These are phyloP conservation scores for Aelia acuminata DNA, from an alignment of 2,888 invertebrate genomes.

Conservation along the genomic window DNA sequence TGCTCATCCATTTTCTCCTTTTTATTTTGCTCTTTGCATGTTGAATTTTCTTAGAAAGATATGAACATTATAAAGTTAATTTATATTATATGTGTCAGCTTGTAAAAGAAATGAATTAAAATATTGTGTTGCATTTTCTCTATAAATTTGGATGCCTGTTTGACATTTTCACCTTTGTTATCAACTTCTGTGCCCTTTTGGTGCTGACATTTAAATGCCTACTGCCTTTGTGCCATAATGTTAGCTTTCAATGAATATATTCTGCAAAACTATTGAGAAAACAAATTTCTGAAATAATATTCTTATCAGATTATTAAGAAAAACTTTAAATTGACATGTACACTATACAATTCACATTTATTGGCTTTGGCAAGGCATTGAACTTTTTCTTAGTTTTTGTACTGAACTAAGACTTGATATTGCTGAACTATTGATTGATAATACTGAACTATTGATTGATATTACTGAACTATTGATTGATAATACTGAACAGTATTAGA, in stretches of 20 bases:
- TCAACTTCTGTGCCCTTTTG: slow-evolving; percentile 15
- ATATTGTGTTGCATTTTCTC: neutral
- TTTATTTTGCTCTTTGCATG: neutral
- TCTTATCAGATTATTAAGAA: neutral
- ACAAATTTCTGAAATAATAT: neutral
- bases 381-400: too few species aligned
- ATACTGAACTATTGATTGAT: too few species aligned
- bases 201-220: slow-evolving; percentile 40
- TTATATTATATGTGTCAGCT: neutral
- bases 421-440: too few species aligned
- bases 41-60: too few species aligned
- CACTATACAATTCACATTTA: neutral
- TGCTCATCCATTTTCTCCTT: neutral
- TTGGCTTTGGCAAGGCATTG: neutral
- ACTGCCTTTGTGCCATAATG: neutral
- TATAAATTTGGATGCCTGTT: neutral
- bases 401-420: too few species aligned
- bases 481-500: too few species aligned
- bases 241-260: neutral
- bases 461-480: too few species aligned
- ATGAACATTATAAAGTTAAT: neutral
- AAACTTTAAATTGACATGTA: neutral
- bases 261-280: neutral
- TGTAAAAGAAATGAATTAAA: neutral
- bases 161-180: neutral